Evolutionary conservation across 2,888 invertebrate species (phyloP).

Genomic region (Rhogogaster chlorosoma): DNA sequence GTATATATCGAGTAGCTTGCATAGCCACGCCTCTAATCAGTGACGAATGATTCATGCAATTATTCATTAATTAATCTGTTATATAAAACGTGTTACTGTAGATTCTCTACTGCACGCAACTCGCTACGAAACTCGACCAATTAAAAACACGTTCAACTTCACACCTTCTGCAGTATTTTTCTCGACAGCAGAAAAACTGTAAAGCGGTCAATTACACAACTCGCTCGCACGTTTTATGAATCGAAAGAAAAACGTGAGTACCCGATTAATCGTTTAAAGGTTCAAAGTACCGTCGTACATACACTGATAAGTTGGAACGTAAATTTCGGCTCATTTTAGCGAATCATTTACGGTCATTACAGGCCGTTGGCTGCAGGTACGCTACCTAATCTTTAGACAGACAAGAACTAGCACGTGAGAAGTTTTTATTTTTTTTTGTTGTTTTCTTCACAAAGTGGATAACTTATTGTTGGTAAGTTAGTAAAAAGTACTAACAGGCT

Average conservation of each 20-base stretch:
- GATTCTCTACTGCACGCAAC: not conserved
- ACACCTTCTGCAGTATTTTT: not conserved
- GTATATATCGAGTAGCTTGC: not conserved
- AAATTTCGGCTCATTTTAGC: not conserved
- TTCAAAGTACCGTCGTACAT: conserved; percentile 6
- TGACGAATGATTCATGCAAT: not conserved
- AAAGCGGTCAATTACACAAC: not conserved
- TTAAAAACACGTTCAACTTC: not conserved
- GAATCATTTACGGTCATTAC: conserved; percentile 1
- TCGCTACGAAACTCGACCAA: not conserved
- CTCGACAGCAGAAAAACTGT: not conserved
- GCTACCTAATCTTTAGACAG: not conserved
- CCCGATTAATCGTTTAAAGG: not conserved
- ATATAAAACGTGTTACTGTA: not conserved
- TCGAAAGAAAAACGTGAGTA: not conserved
- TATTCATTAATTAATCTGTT: conserved; percentile 23
- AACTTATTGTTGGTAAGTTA: not conserved
- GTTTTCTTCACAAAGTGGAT: not conserved
- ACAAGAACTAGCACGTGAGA: conserved; percentile 21
- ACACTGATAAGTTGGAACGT: not conserved
- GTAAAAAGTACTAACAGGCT: not conserved
- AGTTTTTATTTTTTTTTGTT: not conserved
- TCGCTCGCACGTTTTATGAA: not conserved
- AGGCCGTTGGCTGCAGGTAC: not conserved
- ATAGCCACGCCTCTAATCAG: conserved; percentile 2